Evolutionary conservation across 2,888 invertebrate genomes (phyloP).

Genomic region (Chalcis sispes): DNA sequence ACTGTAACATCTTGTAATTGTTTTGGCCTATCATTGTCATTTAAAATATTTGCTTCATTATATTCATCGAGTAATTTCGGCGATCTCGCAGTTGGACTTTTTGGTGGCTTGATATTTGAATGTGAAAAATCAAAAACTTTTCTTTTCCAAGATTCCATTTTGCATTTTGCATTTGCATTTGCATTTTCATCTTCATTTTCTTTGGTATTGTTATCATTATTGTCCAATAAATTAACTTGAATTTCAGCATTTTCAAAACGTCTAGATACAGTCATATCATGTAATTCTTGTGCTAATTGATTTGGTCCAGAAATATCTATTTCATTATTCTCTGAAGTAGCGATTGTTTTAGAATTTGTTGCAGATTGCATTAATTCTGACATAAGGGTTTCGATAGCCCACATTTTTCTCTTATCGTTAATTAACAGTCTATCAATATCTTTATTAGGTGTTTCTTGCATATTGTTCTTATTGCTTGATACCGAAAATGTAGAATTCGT

Average conservation of each 20-base stretch:
- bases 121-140: conserved; percentile 59
- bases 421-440: conserved; percentile 56
- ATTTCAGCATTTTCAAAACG: conserved; percentile 57
- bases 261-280: conserved; percentile 62
- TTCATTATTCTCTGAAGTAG: conserved; percentile 31
- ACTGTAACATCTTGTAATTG: conserved; percentile 23
- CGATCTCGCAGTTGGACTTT: conserved; percentile 61
- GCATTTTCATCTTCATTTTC: conserved; percentile 27
- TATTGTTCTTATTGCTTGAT: not conserved
- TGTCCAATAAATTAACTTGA: conserved; percentile 53
- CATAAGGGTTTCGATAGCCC: conserved; percentile 72
- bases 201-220: conserved; percentile 47
- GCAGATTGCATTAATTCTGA: conserved; percentile 65
- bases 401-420: conserved; percentile 69
- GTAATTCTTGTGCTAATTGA: conserved; percentile 64
- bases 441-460: conserved; percentile 16
- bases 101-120: conserved; percentile 54
- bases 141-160: conserved; percentile 46
- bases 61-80: conserved; percentile 69
- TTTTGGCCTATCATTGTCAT: conserved; percentile 59
- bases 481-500: too few relatives aligned
- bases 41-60: conserved; percentile 69
- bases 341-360: conserved; percentile 57
- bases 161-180: conserved; percentile 25
- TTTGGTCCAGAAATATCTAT: conserved; percentile 54